Evolutionary conservation across 1,140 invertebrate species (phyloP).

Genomic region (Anthonomus grandis): DNA sequence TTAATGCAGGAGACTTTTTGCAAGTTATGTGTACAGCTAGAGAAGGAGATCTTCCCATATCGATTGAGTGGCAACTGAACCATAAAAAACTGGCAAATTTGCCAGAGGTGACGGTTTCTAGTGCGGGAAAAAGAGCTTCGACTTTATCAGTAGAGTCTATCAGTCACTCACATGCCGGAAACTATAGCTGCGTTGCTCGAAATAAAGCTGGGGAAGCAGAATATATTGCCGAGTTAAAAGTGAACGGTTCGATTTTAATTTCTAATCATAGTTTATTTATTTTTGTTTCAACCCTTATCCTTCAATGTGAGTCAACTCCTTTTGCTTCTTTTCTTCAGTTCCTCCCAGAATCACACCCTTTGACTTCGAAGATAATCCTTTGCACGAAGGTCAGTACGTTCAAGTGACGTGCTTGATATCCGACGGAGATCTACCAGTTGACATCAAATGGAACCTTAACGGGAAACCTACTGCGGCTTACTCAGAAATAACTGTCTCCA

Average conservation of each 20-base stretch:
- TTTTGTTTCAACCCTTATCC: neutral
- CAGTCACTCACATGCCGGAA: constrained; percentile 69
- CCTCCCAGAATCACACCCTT: constrained; percentile 66
- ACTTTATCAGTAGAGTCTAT: constrained; percentile 73
- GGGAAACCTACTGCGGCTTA: constrained; percentile 37
- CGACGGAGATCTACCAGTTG: constrained; percentile 42
- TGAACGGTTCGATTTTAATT: constrained; percentile 54
- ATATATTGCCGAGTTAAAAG: constrained; percentile 64
- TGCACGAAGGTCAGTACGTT: constrained; percentile 52
- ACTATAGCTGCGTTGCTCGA: constrained; percentile 73
- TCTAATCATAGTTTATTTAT: too few relatives aligned
- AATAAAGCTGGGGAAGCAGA: constrained; percentile 70
- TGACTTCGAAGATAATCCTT: constrained; percentile 57
- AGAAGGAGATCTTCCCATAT: constrained; percentile 62
- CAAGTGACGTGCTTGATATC: constrained; percentile 41
- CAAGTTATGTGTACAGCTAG: constrained; percentile 63
- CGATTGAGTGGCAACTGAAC: constrained; percentile 58
- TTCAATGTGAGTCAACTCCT: neutral
- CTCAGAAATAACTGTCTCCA: constrained; percentile 40
- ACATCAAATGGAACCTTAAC: constrained; percentile 52
- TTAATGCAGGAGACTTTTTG: constrained; percentile 61
- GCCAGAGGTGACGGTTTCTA: constrained; percentile 39
- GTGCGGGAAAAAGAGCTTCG: constrained; percentile 64
- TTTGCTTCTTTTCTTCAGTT: constrained; percentile 29
- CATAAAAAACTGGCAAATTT: constrained; percentile 48